phyloP scores from a whole-genome alignment of 2,797 vertebrate genomes.

The Hoplostethus mediterraneus region DNA sequence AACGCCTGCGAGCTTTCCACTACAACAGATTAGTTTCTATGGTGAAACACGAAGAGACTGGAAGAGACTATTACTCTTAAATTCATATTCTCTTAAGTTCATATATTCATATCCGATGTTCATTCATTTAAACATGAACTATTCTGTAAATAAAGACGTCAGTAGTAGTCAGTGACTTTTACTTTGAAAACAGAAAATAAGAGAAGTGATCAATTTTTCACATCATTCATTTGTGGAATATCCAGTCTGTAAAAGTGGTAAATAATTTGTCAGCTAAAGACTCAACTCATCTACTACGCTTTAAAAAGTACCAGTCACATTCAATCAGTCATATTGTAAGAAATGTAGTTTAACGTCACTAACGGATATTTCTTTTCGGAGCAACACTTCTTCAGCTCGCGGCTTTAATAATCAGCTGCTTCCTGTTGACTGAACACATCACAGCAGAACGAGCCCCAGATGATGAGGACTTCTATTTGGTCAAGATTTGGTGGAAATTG shows the following conservation, averaged over 20 bases:
- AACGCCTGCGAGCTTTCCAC: constrained; percentile 4
- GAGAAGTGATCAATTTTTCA: background rate
- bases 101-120: background rate
- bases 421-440: background rate
- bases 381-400: no score
- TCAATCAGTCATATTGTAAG: background rate
- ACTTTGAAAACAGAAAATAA: background rate
- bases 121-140: no score
- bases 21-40: constrained; percentile 28
- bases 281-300: no score
- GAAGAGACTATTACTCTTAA: background rate
- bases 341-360: background rate
- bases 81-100: no score
- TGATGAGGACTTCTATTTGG: constrained; percentile 1
- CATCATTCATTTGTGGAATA: background rate
- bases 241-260: no score
- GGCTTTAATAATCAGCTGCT: constrained; percentile 6
- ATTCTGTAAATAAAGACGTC: background rate
- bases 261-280: no score
- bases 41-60: constrained; percentile 22
- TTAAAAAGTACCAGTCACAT: no score
- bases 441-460: background rate
- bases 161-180: background rate
- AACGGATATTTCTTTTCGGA: background rate
- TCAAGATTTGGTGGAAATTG: constrained; percentile 19